Evolutionary conservation across 2,113 vertebrate species (phyloP).

Genomic region (Uria lomvia): DNA sequence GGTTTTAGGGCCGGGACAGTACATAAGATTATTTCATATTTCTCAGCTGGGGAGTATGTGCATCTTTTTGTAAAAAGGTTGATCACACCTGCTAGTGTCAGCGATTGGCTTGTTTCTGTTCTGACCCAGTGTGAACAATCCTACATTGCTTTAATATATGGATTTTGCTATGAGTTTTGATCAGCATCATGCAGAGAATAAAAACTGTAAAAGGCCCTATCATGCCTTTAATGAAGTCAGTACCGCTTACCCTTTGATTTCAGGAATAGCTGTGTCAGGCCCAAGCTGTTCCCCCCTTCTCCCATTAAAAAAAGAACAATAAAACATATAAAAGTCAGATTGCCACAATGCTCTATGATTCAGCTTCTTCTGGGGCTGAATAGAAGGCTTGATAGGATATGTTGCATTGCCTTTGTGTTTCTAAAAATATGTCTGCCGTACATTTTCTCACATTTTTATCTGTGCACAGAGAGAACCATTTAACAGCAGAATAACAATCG

Average conservation of each 20-base stretch:
- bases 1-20: neutral
- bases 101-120: neutral
- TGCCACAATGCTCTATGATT: neutral
- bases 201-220: neutral
- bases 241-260: neutral
- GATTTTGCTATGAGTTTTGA: neutral
- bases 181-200: neutral
- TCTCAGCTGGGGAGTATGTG: neutral
- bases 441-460: neutral
- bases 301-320: neutral
- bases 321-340: neutral
- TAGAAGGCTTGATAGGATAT: neutral
- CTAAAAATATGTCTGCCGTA: neutral
- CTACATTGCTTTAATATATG: neutral
- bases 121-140: neutral
- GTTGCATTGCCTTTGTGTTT: neutral
- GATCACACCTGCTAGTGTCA: neutral
- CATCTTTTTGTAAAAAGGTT: neutral
- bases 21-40: neutral
- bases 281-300: neutral
- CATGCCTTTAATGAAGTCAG: neutral
- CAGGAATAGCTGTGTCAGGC: neutral
- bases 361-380: neutral
- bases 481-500: neutral
- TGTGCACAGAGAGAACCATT: neutral